Conservation (phyloP, 2,113 vertebrate species). For the Myotis davidii region DNA sequence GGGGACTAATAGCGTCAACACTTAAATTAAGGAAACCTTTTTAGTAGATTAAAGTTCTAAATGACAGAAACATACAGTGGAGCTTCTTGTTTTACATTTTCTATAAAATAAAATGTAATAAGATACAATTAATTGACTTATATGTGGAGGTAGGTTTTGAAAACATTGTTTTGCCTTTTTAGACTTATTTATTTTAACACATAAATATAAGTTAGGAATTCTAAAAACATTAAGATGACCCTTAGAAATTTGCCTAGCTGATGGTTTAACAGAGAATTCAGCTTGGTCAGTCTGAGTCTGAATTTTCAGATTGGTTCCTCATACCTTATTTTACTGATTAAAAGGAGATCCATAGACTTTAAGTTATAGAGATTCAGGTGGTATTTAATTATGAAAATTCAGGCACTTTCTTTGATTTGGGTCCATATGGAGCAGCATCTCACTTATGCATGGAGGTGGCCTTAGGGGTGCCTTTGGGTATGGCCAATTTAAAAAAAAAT, state of each 20-base stretch:
- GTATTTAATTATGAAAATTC: not conserved
- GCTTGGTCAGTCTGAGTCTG: not conserved
- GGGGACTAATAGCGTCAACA: not conserved
- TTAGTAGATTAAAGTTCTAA: not conserved
- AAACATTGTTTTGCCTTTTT: slow-evolving; percentile 36
- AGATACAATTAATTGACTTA: not conserved
- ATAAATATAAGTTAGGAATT: not conserved
- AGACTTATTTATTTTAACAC: not conserved
- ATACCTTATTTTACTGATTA: slow-evolving; percentile 22
- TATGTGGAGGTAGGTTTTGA: not conserved
- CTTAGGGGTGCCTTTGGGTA: slow-evolving; percentile 61
- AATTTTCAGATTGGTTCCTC: slow-evolving; percentile 11
- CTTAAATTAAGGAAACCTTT: not conserved
- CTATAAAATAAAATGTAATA: slow-evolving; percentile 6
- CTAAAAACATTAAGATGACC: not conserved
- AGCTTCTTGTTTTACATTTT: slow-evolving; percentile 31
- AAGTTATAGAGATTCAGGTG: slow-evolving; percentile 13
- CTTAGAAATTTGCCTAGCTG: not conserved
- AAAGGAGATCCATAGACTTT: not conserved
- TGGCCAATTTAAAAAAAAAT: slow-evolving; percentile 42
- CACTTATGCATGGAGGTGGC: slow-evolving; percentile 58
- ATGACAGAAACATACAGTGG: not conserved
- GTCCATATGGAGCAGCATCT: slow-evolving; percentile 48
- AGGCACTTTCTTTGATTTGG: not conserved
- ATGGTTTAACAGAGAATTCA: not conserved